Evolutionary conservation across 2,113 vertebrate genomes (phyloP).

Genomic region (Nannospalax galili): DNA sequence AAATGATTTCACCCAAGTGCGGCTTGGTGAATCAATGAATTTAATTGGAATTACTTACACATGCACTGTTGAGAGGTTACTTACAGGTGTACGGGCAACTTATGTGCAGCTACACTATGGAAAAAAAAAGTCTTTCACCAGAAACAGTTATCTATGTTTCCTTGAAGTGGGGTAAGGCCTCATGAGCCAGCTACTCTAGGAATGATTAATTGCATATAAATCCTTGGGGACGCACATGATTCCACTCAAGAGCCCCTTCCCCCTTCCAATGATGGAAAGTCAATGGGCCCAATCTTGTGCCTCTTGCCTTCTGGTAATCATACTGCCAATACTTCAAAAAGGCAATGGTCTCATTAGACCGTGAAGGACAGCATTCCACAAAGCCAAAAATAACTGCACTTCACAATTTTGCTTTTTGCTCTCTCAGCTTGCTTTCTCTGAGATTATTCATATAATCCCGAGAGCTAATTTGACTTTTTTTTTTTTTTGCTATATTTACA

Average conservation of each 20-base stretch:
- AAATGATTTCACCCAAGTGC: not conserved
- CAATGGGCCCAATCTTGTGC: not conserved
- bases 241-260: not conserved
- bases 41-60: not conserved
- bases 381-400: conserved; percentile 16
- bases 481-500: conserved; percentile 33
- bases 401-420: conserved; percentile 52
- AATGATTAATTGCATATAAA: not conserved
- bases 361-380: not conserved
- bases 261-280: not conserved
- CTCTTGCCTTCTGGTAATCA: not conserved
- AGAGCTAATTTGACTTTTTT: conserved; percentile 37
- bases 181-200: not conserved
- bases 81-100: not conserved
- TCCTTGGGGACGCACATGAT: not conserved
- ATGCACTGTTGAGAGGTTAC: not conserved
- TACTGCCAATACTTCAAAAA: not conserved
- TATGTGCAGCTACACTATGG: not conserved
- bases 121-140: not conserved
- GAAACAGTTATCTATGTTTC: not conserved
- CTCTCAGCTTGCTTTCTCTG: conserved; percentile 45
- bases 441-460: conserved; percentile 52
- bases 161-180: not conserved
- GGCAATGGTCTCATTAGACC: not conserved
- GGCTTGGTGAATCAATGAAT: not conserved